phyloP scores from a whole-genome alignment of 2,113 vertebrate species.

The Vulpes lagopus region DNA sequence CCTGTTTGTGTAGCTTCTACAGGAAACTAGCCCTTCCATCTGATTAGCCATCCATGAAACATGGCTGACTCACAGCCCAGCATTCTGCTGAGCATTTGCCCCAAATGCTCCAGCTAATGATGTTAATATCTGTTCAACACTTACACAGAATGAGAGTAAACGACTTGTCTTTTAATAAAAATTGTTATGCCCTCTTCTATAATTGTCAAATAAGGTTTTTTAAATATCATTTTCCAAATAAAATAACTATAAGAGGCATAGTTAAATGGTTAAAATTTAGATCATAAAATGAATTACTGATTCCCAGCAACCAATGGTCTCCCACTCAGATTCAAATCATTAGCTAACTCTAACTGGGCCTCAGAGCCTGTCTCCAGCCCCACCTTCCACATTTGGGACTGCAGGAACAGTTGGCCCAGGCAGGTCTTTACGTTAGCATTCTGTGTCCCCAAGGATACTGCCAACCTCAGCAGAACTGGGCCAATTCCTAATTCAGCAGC shows the following conservation, averaged over 20 bases:
- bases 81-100: too few relatives aligned
- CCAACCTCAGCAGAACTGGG: background rate
- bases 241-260: background rate
- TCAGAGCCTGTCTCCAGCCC: background rate
- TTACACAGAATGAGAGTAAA: background rate
- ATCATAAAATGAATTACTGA: background rate
- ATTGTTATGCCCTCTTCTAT: background rate
- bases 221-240: background rate
- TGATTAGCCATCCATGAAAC: background rate
- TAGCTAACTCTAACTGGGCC: background rate
- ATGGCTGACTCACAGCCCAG: too few relatives aligned
- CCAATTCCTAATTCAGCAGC: background rate
- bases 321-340: background rate
- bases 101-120: background rate
- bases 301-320: background rate
- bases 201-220: background rate
- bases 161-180: background rate
- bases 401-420: too few relatives aligned
- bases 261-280: background rate
- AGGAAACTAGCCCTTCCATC: background rate
- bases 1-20: background rate
- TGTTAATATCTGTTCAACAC: background rate
- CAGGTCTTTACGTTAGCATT: background rate
- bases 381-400: background rate
- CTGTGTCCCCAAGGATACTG: background rate